Conservation (phyloP, 2,888 invertebrate species). For the Dryobotodes eremita region DNA sequence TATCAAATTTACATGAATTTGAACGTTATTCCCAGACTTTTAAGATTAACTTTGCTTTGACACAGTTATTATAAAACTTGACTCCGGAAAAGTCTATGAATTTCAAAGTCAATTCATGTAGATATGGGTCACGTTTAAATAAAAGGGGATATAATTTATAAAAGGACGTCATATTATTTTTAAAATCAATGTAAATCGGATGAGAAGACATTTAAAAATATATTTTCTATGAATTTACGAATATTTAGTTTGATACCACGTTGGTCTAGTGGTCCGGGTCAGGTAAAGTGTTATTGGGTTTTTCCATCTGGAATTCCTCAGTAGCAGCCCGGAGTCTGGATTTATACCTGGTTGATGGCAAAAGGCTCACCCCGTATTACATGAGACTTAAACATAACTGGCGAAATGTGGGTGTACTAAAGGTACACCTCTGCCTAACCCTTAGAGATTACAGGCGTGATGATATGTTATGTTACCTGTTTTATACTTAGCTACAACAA, state of each 20-base stretch:
- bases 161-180: constrained; percentile 14
- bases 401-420: too few relatives aligned
- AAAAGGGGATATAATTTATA: constrained; percentile 30
- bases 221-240: background rate
- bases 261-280: background rate
- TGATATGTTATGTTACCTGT: too few relatives aligned
- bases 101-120: constrained; percentile 60
- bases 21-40: constrained; percentile 25
- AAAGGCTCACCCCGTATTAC: too few relatives aligned
- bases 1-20: constrained; percentile 34
- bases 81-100: constrained; percentile 58
- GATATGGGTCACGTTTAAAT: constrained; percentile 33
- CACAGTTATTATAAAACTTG: constrained; percentile 70
- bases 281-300: background rate
- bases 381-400: too few relatives aligned
- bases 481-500: too few relatives aligned
- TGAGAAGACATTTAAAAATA: background rate
- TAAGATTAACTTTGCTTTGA: constrained; percentile 37
- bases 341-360: background rate
- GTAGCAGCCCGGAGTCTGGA: background rate
- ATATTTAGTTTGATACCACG: background rate
- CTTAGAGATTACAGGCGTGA: too few relatives aligned
- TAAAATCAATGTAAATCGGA: constrained; percentile 27
- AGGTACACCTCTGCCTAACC: too few relatives aligned
- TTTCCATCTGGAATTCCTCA: background rate